phyloP scores from a whole-genome alignment of 2,113 vertebrate genomes.

The Morone chrysops region DNA sequence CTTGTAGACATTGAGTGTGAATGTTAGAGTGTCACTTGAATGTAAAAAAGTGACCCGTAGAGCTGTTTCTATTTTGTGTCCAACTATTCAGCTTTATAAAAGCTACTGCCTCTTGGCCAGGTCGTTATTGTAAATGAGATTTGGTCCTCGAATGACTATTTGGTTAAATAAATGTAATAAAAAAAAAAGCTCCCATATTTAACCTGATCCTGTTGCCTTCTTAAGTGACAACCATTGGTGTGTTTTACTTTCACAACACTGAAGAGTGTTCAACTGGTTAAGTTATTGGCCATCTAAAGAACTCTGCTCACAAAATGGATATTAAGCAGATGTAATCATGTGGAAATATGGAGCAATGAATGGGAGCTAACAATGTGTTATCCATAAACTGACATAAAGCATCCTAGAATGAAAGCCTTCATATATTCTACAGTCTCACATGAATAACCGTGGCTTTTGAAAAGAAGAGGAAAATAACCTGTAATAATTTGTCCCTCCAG shows the following conservation, averaged over 20 bases:
- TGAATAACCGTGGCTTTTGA: constrained; percentile 77
- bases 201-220: not conserved
- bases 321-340: constrained; percentile 36
- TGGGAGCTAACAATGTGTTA: constrained; percentile 55
- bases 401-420: constrained; percentile 58
- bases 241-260: not conserved
- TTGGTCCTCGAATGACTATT: too few species aligned
- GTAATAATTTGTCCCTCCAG: constrained; percentile 86
- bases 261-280: not conserved
- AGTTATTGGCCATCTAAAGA: constrained; percentile 36
- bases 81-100: constrained; percentile 6
- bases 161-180: too few species aligned
- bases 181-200: not conserved
- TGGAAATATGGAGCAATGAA: constrained; percentile 52
- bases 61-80: constrained; percentile 16
- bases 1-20: constrained; percentile 1
- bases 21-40: constrained; percentile 9
- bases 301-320: constrained; percentile 33
- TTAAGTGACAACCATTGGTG: not conserved
- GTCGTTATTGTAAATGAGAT: too few species aligned
- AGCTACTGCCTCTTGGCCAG: too few species aligned
- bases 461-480: constrained; percentile 80
- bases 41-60: not conserved
- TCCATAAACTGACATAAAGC: constrained; percentile 64
- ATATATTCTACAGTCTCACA: constrained; percentile 56